These are phyloP conservation scores for Bombus superbus DNA, from an alignment of 1,140 invertebrate species.

Conservation along the genomic window DNA sequence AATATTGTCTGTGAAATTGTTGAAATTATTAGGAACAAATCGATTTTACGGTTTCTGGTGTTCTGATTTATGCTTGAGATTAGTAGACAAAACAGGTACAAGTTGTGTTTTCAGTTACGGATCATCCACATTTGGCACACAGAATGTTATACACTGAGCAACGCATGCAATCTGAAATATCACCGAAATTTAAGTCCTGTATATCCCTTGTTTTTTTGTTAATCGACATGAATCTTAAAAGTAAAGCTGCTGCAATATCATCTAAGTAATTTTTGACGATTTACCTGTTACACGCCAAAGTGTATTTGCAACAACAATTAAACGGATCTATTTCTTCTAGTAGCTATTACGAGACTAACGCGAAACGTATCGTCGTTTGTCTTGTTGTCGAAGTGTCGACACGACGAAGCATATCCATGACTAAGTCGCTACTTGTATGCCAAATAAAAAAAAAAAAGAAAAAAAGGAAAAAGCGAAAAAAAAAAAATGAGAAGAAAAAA, in stretches of 20 bases:
- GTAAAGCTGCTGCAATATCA: constrained; percentile 58
- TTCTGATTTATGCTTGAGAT: background rate
- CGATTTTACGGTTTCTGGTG: background rate
- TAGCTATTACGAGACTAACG: constrained; percentile 48
- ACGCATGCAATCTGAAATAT: constrained; percentile 20
- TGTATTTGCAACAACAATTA: constrained; percentile 62
- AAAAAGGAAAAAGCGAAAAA: background rate
- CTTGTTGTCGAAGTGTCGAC: constrained; percentile 53
- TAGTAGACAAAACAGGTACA: background rate
- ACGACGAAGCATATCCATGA: constrained; percentile 74
- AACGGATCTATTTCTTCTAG: constrained; percentile 64
- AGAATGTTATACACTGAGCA: constrained; percentile 10
- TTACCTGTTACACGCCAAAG: constrained; percentile 67
- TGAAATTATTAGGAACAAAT: background rate
- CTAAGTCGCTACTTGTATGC: constrained; percentile 58
- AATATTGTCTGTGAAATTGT: background rate
- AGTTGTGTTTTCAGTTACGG: background rate
- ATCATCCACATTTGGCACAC: constrained; percentile 4
- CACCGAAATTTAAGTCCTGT: constrained; percentile 58
- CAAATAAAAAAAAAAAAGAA: constrained; percentile 1
- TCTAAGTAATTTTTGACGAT: constrained; percentile 58
- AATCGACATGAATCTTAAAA: constrained; percentile 44
- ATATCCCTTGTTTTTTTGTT: constrained; percentile 51
- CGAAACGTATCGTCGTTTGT: constrained; percentile 54
- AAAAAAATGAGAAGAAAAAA: background rate